A percentile compares a stretch with the other conserved stretches of the same genome.
phyloP scores from a whole-genome alignment of 2,888 invertebrate genomes.

The Yponomeuta plumbellus region DNA sequence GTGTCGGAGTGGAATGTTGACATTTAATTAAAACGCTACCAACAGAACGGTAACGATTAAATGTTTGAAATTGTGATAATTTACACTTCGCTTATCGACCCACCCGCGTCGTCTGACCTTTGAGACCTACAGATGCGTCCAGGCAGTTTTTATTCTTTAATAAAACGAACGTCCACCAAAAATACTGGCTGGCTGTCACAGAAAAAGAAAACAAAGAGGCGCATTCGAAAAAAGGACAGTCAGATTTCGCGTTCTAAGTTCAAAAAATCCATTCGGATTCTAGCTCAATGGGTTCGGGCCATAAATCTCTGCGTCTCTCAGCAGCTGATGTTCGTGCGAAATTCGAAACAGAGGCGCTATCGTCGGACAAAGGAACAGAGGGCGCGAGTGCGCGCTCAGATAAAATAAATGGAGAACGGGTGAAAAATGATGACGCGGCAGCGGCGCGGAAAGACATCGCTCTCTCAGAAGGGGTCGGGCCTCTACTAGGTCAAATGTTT shows the following conservation, averaged over 20 bases:
- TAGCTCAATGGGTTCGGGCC: constrained; percentile 59
- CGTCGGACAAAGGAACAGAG: constrained; percentile 25
- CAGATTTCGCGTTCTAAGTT: constrained; percentile 39
- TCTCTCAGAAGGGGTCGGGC: constrained; percentile 51
- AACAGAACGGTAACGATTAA: constrained; percentile 44
- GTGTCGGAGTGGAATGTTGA: constrained; percentile 49
- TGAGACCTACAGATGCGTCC: background rate
- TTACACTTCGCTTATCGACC: constrained; percentile 4
- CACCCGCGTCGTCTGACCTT: constrained; percentile 15
- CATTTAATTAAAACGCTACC: constrained; percentile 54
- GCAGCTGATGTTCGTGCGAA: constrained; percentile 65
- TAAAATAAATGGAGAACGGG: constrained; percentile 73
- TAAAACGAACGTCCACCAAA: constrained; percentile 10
- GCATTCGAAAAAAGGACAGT: constrained; percentile 36
- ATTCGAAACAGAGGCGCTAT: constrained; percentile 49
- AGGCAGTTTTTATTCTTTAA: background rate
- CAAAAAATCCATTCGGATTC: constrained; percentile 57
- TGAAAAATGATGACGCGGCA: constrained; percentile 73
- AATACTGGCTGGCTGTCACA: background rate
- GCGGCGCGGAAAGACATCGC: constrained; percentile 61
- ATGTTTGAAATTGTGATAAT: constrained; percentile 29
- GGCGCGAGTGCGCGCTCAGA: constrained; percentile 66
- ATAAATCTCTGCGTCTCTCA: constrained; percentile 69
- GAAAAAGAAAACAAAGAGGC: constrained; percentile 8
- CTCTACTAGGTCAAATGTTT: constrained; percentile 54